Evolutionary conservation across 1,140 invertebrate species (phyloP), one percentile per base, ranked within the genome.

Genomic region (Drosophila sp.): DNA sequence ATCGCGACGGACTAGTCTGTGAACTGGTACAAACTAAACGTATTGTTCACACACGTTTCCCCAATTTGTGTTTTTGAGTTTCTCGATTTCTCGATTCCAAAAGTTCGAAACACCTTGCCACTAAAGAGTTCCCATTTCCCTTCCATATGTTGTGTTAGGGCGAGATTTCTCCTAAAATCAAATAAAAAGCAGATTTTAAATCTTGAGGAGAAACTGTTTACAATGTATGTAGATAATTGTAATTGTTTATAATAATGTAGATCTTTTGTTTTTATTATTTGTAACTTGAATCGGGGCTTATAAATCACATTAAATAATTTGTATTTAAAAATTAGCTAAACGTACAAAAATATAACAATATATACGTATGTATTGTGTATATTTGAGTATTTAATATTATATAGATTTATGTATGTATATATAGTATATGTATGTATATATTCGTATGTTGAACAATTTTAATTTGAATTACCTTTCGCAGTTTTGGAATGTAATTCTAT

Each of bases 311-410:
- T 84, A 89, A 87, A 87, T 87, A 89, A 80, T 84, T 77, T 84
- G 78, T 80, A 80, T 80, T 89, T 78, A 76, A 89, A 89, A 89
- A 89, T 89, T 89, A 89, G 84, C 84, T 89, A 89, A 89, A 87
- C 77, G 85, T 89, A 89, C 84, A 89, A 89, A 89, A 89, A 89
- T 89, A 89, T 89, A 89, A 87, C 83, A 87, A 77, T 87, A 86
- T 76, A 78, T 67, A 57, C 33, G 63, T 69, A 64, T 80, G 66
- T 77, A 61, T 77, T 50, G 54, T 70, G 57, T 64, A 62, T 69
- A 82, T 82, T 32, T 58, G 62, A 82, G 60, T 73, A 76, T 71
- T 67, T 69, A 25, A 50, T 41, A n/a, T 38, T 62, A 10, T 62
- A 25, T 40, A 30, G 35, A 35, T 60, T 17, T 72, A 35, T 58